Evolutionary conservation across 2,113 vertebrate species (phyloP), one percentile per base, ranked within the genome.

Genomic region (Cephalopterus ornatus): DNA sequence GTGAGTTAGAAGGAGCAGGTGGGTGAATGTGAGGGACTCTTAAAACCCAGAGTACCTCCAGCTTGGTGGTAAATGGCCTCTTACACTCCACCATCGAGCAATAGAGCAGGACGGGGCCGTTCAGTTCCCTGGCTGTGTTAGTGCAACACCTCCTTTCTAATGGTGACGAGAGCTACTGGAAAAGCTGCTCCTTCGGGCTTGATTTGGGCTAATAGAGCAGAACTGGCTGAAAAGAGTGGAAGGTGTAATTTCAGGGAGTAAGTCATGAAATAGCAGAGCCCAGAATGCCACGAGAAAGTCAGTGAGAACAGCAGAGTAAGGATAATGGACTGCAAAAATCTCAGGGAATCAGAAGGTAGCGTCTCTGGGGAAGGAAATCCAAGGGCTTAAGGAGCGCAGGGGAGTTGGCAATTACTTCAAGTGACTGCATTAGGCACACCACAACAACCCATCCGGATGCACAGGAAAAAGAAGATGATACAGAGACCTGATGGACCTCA

Each of bases 361-460:
- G 47, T 20, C n/a, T 27, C 46, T 22, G 37, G 20, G 83, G n/a
- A 81, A 77, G 56, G 44, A 23, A 56, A 92, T 56, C 41, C 41
- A 50, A 74, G 59, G 37, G 32, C 17, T 63, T 58, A 11, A 78
- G 58, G 52, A 74, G 49, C 2, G 4, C 21, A 39, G 46, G n/a
- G 28, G 84, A 66, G 22, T 18, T 58, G 59, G 27, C n/a, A 80
- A 4, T 74, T 80, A 53, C 26, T 20, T 50, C 6, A 82, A 92
- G 52, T 1, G 3, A 5, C 53, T 76, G 41, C 0, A 0, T 46
- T n/a, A 37, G 56, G 50, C 19, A n/a, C 32, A 72, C 35, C 32
- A 67, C 56, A 70, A 33, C 71, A 68, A 33, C 32, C 11, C 35
- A 21, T 46, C 13, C 49, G 0, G 1, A 39, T 14, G n/a, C 26